Base-by-base conservation (phyloP, 2,888 invertebrate species). In the Ypsolopha sequella region DNA sequence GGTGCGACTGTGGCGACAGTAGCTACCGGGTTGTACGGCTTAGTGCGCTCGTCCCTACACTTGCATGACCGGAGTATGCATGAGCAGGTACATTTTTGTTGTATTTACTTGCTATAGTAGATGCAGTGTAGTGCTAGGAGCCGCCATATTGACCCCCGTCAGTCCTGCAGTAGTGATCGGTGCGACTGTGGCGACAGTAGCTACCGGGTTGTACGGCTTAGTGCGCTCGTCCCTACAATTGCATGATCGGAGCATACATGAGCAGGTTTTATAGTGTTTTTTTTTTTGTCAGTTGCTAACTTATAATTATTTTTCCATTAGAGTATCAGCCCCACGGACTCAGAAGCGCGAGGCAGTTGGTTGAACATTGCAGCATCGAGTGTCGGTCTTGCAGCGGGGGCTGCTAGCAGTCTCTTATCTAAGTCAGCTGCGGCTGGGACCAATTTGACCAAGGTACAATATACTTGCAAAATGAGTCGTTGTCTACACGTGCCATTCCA, bases 311-410 rank as follows among this genome's bases (percentile, higher is more conserved):
- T 24, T 9, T 34, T 10, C 46, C 49, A 24, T 0, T 60, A 88
- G 87, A 77, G 65, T 11, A 76, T 89, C 50, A 88, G 86, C 56
- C 78, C 88, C 0, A 71, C 70, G 34, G 85, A 89, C 60, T 64
- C 88, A 0, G 89, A 89, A 53, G 89, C 90, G 0, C 78, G 90
- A n/a, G 88, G 88, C 47, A 89, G 89, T 51, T 90, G 90, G 79
- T 59, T 90, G 35, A 89, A 89, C 65, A 88, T 90, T 43, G 80
- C 88, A 0, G 89, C 89, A 1, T 89, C 89, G 0, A 76, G 86
- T 44, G 77, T 89, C 0, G 89, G 89, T 0, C 73, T 90, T 6
- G 81, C 84, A 0, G 88, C 89, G 0, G 88, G 88, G 6, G 89
- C 88, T 0, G 88, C 89, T 0, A 78, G 76, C 58, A 70, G 71